Evolutionary conservation across 30 jellyfish, hydroid and myxozoan genomes (phyloP), one percentile per base, ranked within the genome.

Genomic region (Cassiopea xamachana): DNA sequence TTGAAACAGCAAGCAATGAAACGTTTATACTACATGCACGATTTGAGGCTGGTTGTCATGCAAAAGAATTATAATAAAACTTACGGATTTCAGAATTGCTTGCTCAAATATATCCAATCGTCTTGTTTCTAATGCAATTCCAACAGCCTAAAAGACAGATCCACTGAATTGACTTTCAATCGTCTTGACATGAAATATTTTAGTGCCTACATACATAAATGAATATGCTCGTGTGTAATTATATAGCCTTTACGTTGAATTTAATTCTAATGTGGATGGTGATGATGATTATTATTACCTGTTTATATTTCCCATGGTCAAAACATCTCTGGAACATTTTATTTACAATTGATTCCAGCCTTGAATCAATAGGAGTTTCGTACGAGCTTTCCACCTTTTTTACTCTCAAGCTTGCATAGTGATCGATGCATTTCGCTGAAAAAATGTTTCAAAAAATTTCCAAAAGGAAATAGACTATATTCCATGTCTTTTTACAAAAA

Each of bases 41-140:
- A 27, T 27, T 27, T 27, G 39, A 27, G 39, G 12, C 10, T 55
- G 12, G 7, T 3, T 55, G 64, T 55, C 12, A 55, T 3, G 64
- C 12, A 10, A 0, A 64, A 64, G 27, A 13, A 9, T 64, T 4
- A 64, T 2, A 64, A 64, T 14, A 13, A 64, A 7, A 74, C 99
- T 75, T 77, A 96, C 99, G 51, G 99, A 96, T 87, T 92, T 88
- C 49, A 96, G 89, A 73, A 96, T 87, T 1, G 99, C 98, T 68
- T 92, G 93, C 71, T 96, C 99, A 75, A 96, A 96, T 73, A 96
- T 84, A 82, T 96, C 99, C 68, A 96, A 86, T 77, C 99, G 77
- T 70, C 99, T 86, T 61, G 99, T 96, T 81, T 96, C 99, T 50
- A 96, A 83, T 44, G 99, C 99, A 50, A 96, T 92, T 5, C 99